Conservation (phyloP, 2,888 invertebrate species). For the Dynastes hyllus region DNA sequence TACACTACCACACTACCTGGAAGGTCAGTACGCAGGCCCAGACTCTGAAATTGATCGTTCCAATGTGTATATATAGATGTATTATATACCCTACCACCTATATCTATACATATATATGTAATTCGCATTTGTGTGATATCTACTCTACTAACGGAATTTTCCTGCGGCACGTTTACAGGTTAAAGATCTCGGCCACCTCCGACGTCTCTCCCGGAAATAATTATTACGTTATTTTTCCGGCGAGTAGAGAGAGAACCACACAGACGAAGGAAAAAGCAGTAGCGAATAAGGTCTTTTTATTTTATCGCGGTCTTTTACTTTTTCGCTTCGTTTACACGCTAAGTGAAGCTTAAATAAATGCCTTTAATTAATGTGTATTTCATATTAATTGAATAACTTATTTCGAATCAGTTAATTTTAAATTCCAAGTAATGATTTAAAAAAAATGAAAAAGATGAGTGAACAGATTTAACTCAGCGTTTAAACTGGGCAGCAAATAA, state of each 20-base stretch:
- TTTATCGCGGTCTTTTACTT: slow-evolving; percentile 14
- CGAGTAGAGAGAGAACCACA: background rate
- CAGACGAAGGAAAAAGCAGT: background rate
- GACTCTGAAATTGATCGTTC: slow-evolving; percentile 38
- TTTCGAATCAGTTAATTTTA: background rate
- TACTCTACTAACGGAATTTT: slow-evolving; percentile 42
- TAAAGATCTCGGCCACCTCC: slow-evolving; percentile 29
- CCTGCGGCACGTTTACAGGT: slow-evolving; percentile 36
- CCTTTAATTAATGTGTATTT: background rate
- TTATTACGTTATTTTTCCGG: slow-evolving; percentile 40
- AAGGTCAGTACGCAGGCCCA: slow-evolving; percentile 38
- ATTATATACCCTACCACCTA: slow-evolving; percentile 16
- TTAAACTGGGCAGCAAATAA: too few species aligned
- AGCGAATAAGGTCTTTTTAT: background rate
- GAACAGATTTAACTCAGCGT: too few species aligned
- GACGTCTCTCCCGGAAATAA: slow-evolving; percentile 36
- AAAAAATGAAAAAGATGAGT: background rate
- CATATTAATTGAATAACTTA: background rate
- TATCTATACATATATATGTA: slow-evolving; percentile 10
- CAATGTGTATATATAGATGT: slow-evolving; percentile 24
- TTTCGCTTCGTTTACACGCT: background rate
- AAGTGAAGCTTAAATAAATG: slow-evolving; percentile 7
- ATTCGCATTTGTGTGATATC: slow-evolving; percentile 34
- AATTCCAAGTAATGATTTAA: background rate
- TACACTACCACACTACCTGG: slow-evolving; percentile 3